These are phyloP conservation scores for Phaenicophaeus curvirostris DNA, from an alignment of 2,797 vertebrate genomes.

Conservation along the genomic window DNA sequence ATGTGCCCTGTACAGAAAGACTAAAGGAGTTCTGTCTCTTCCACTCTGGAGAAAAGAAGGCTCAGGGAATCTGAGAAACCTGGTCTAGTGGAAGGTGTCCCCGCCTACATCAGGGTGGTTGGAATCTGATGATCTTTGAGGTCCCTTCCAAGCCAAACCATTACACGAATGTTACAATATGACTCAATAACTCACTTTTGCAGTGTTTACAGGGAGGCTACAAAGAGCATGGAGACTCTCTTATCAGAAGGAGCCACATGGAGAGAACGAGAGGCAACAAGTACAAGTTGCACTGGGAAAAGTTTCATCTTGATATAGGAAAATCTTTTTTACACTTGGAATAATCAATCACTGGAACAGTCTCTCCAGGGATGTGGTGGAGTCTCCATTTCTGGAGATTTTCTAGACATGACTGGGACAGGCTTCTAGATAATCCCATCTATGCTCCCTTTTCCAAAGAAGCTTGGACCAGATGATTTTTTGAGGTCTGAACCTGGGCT, in stretches of 20 bases:
- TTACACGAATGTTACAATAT: too few relatives aligned
- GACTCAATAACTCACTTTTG: not conserved
- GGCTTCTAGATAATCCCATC: not conserved
- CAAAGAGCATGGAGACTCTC: too few relatives aligned
- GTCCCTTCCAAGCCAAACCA: too few relatives aligned
- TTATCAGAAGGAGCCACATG: not conserved
- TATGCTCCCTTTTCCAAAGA: not conserved
- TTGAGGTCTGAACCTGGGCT: not conserved
- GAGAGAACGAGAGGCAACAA: rapidly evolving
- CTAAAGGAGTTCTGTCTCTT: not conserved
- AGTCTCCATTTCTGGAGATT: not conserved
- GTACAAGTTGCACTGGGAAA: not conserved
- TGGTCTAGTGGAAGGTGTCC: too few relatives aligned
- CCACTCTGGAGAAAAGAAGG: not conserved
- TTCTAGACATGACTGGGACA: not conserved
- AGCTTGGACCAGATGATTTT: not conserved
- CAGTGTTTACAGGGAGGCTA: not conserved
- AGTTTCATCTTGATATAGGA: not conserved
- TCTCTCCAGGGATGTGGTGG: not conserved
- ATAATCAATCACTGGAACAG: not conserved
- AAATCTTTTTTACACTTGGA: not conserved
- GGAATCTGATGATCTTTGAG: too few relatives aligned
- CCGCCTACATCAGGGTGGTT: too few relatives aligned
- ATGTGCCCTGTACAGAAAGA: not conserved
- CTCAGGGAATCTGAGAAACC: not conserved